Evolutionary conservation across 37 sponge, comb jelly and placozoan species (phyloP), one percentile per base, ranked within the genome.

Genomic region (Lycopodina hypogea): DNA sequence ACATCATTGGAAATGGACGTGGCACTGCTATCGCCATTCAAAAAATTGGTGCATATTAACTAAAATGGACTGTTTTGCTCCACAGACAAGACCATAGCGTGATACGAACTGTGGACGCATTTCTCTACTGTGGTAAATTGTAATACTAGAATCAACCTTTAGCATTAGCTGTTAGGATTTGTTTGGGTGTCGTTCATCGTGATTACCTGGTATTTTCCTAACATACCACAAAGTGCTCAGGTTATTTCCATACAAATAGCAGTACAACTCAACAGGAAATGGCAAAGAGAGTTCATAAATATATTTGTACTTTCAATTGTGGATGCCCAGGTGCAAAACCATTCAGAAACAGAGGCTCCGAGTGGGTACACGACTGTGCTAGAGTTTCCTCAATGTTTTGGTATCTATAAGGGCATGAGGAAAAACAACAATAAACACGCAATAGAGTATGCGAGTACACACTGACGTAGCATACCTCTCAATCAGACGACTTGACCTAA

Each of bases 11-110:
- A 58, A 58, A 58, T 58, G 14, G 59, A 58, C 14, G 59, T 58
- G 68, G 19, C 38, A 37, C 38, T 37, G 7, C 61, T 29, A 28
- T 60, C 61, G 3, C 61, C 29, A 67, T 34, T 67, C 37, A 67
- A 67, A 67, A 19, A 67, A 67, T 17, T 67, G 68, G 68, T 67
- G 29, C 68, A 67, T 67, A 33, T 67, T 36, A 36, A 15, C 38
- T 34, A 67, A 28, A 3, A 67, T 28, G 21, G 34, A 33, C 38
- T 33, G 68, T 34, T 67, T 67, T 33, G 68, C 68, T 37, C 29
- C 38, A 34, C 35, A 33, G 38, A 67, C 37, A 37, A 67, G 68
- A 67, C 68, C 68, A 67, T 37, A 67, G 19, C 37, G 68, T 36
- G 35, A 33, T 3, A 19, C 35, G 29, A 32, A 67, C 38, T 30